Evolutionary conservation across 2,888 invertebrate genomes (phyloP), one percentile per base, ranked within the genome.

Genomic region (Hypsopygia costalis): DNA sequence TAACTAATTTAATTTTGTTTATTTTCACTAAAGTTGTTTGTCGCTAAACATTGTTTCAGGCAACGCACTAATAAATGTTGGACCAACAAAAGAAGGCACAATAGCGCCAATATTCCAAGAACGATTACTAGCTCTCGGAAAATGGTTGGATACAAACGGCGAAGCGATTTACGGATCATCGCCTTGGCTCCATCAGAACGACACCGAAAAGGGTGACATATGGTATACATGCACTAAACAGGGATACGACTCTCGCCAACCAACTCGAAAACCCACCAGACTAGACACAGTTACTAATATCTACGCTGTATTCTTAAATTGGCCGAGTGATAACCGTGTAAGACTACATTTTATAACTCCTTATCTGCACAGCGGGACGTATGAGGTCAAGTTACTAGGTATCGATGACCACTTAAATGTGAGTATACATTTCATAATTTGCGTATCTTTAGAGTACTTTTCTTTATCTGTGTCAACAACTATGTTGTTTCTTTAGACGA

Each of bases 21-120:
- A n/a, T n/a, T n/a, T n/a, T 25, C 21, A 11, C 1, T 20, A 21
- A 9, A 5, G 25, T 30, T 20, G 30, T 31, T 9, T n/a, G 1
- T 11, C n/a, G 11, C 10, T 32, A 9, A 1, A 9, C 8, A 25
- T 7, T 11, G 20, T 71, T 81, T 34, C 58, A 92, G 94, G 94
- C 0, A 96, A 96, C 67, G 86, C 93, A 10, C 73, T 96, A 9
- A 91, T 96, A 63, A 98, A 98, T 66, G 91, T 97, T 4, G 97
- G 98, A 0, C 97, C 98, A 9, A 96, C 97, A 0, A 95, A 94
- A 65, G 95, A 96, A 57, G 98, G 98, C 3, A 93, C 93, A 4
- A 97, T 98, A 49, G 75, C 91, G 2, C 95, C 96, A 0, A 94
- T 98, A 64, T 97, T 94, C 78, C 94, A 97, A 83, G 97, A 98